Base-by-base conservation (phyloP, 2,797 vertebrate genomes). In the Phoeniculus purpureus region DNA sequence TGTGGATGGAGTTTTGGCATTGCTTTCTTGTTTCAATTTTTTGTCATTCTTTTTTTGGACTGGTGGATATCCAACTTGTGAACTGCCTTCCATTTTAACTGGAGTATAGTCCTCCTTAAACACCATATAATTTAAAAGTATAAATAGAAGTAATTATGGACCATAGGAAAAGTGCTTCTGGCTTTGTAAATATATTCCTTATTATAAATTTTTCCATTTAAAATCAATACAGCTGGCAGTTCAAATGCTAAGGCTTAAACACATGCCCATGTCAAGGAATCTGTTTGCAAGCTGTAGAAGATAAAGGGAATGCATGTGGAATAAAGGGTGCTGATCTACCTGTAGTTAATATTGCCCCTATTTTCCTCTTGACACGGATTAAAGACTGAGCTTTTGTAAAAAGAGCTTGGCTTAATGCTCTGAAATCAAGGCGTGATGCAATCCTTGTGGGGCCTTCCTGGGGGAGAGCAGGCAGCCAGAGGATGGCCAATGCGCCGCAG, bases 111-210 rank as follows among this genome's bases (percentile, higher is more conserved):
- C 82, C 64, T 85, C 91, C 77, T 76, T 95, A 76, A 83, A 76
- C 1, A 8, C 66, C 15, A 26, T 85, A 8, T 85, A 87, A 94
- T 95, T 94, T 83, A 64, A 56, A 93, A 85, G 58, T 73, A 81
- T 91, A 89, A 94, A 94, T 86, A 93, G 92, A 85, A 87, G 27
- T 95, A 95, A 95, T 95, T 94, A 84, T 14, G 40, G 89, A 64
- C 27, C 29, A 31, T 55, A 67, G 50, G 65, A 15, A 61, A 59
- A 76, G 60, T 64, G 56, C 43, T 89, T 87, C 40, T 92, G 70
- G 91, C 62, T 94, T 93, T 92, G 84, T 79, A 93, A 93, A 95
- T 92, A 58, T 60, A 62, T 78, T 73, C 59, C 45, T 68, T 82
- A 47, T 80, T 68, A 66, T 79, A 64, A 43, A 0, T 83, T 76